Conservation (phyloP, 2,888 invertebrate species). For the Pheosia gnoma region DNA sequence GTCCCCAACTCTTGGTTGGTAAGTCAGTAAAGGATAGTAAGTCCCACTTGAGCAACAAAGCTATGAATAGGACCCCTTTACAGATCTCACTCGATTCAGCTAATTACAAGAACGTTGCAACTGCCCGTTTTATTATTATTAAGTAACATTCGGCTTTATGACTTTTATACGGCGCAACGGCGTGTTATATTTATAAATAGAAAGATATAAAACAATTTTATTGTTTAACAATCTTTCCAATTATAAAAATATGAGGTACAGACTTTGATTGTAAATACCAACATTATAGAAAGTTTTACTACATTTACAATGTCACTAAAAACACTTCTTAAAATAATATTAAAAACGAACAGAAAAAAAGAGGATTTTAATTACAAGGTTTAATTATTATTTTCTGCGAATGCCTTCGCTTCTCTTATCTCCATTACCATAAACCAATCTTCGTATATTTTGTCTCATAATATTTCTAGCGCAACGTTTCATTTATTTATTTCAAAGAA, state of each 20-base stretch:
- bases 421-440: too few relatives aligned
- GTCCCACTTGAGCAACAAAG: conserved; percentile 70
- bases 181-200: conserved; percentile 1
- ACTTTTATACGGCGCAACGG: conserved; percentile 4
- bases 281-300: neutral
- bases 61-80: conserved; percentile 59
- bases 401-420: too few relatives aligned
- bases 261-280: neutral
- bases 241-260: neutral
- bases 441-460: too few relatives aligned
- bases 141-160: conserved; percentile 7
- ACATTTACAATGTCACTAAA: too few relatives aligned
- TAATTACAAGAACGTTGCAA: conserved; percentile 56
- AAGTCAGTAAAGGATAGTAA: conserved; percentile 57
- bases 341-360: too few relatives aligned
- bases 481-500: neutral
- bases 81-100: conserved; percentile 49
- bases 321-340: too few relatives aligned
- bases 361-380: too few relatives aligned
- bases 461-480: too few relatives aligned
- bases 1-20: conserved; percentile 39
- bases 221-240: neutral
- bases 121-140: conserved; percentile 24
- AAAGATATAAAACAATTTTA: neutral
- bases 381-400: too few relatives aligned